These are phyloP conservation scores for Drosophila rhopaloa DNA, from an alignment of 1,140 invertebrate species.

Conservation along the genomic window DNA sequence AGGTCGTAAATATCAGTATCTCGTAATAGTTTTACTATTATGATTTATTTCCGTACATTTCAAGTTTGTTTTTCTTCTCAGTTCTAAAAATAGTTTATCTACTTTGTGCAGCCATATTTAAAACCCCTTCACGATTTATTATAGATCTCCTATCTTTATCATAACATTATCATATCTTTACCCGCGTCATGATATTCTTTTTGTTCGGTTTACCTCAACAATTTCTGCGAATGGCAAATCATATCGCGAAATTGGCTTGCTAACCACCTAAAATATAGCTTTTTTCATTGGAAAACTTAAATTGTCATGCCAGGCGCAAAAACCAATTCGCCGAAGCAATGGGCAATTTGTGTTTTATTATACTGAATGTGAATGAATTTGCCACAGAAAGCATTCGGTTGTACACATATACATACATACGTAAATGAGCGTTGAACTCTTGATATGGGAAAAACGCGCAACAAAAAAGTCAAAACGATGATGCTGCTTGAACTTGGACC, in stretches of 20 bases:
- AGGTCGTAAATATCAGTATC: too few relatives aligned
- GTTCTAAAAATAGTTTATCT: too few relatives aligned
- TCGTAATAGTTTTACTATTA: neutral
- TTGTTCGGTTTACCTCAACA: conserved; percentile 34
- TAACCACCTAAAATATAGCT: conserved; percentile 35
- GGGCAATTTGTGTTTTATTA: conserved; percentile 19
- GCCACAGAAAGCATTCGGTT: neutral
- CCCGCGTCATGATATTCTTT: conserved; percentile 10
- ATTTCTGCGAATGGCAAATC: conserved; percentile 41
- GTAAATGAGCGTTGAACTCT: neutral
- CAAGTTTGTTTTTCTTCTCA: too few relatives aligned
- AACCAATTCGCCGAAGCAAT: conserved; percentile 22
- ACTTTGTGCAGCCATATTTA: neutral
- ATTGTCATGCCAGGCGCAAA: conserved; percentile 26
- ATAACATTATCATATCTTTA: neutral
- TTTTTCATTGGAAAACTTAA: conserved; percentile 42
- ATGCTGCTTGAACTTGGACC: conserved; percentile 30
- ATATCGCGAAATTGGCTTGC: conserved; percentile 42
- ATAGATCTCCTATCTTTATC: neutral
- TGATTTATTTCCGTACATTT: too few relatives aligned
- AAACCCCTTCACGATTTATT: neutral
- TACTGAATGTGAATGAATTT: conserved; percentile 30
- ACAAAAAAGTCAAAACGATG: neutral
- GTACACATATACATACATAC: neutral
- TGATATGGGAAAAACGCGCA: neutral